Percentiles rank a stretch among this genome's conserved stretches.
These are phyloP conservation scores for Sanderia malayensis DNA, from an alignment of 30 jellyfish, hydroid and myxozoan genomes.

Conservation along the genomic window DNA sequence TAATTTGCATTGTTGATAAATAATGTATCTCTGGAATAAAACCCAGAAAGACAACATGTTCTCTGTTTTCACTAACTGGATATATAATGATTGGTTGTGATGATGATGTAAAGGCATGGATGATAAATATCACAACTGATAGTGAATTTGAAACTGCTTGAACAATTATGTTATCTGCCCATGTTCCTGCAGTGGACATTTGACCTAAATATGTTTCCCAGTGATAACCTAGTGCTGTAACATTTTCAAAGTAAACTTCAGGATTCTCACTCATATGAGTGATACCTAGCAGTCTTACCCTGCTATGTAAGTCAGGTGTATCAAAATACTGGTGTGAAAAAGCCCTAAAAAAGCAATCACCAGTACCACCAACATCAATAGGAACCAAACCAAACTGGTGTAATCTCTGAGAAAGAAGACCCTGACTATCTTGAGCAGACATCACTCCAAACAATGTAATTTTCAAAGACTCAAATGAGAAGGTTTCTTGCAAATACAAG, in stretches of 20 bases:
- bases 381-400: not conserved
- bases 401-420: conserved; percentile 17
- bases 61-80: conserved; percentile 15
- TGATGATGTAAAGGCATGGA: not conserved
- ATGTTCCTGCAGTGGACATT: conserved; percentile 16
- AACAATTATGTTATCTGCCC: conserved; percentile 14
- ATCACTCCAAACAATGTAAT: not conserved
- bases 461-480: not conserved
- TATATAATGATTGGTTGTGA: not conserved
- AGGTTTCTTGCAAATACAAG: conserved; percentile 22
- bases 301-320: conserved; percentile 19
- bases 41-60: not conserved
- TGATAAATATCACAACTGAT: not conserved
- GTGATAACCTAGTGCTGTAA: conserved; percentile 5
- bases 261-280: conserved; percentile 5
- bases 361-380: conserved; percentile 6
- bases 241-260: conserved; percentile 1
- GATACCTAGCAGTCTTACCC: conserved; percentile 1
- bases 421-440: conserved; percentile 5
- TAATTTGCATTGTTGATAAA: not conserved
- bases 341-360: conserved; percentile 21
- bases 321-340: conserved; percentile 17
- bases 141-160: not conserved
- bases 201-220: conserved; percentile 8
- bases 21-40: conserved; percentile 6